Base-by-base conservation (phyloP, 2,888 invertebrate genomes). In the Leptogaster cylindrica region DNA sequence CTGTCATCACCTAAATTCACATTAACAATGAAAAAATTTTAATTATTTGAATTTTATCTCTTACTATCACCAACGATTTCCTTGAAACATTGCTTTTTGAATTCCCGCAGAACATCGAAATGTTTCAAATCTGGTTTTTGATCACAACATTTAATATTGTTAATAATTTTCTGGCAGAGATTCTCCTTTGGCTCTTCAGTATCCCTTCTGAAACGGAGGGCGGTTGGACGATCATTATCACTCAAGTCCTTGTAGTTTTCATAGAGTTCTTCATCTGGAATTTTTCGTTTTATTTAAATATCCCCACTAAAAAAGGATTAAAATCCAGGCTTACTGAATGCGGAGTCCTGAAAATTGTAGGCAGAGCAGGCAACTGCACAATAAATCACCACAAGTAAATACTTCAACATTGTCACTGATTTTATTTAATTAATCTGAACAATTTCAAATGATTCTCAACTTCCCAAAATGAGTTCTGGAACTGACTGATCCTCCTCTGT, bases 311-410 rank as follows among this genome's bases (percentile, higher is more conserved):
- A 16, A 10, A 27, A 36, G 23, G n/a, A n/a, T 5, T 3, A 31
- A 27, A 6, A 2, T 7, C 27, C 5, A 61, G n/a, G n/a, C 73
- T 73, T 68, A 76, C 76, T 76, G 44, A 74, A 75, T 23, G 71
- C 72, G 0, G 71, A 66, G 71, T 76, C 74, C 36, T 71, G 68
- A 27, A 76, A 75, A 61, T 75, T 74, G 28, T 76, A 76, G 14
- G 72, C 73, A 10, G 2, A 8, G 33, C 52, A 12, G 2, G 18
- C 2, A 10, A 70, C 70, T 20, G 61, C 68, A 2, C 71, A 6
- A 5, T 7, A 41, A 16, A 41, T 6, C 6, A 41, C 3, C 16
- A 16, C 2, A 3, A 41, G 16, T 16, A 41, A 41, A 12, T 18
- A 41, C 10, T 41, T 12, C 1, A 10, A 1, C 41, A 41, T 41